These are phyloP conservation scores for Semaprochilodus insignis DNA, from an alignment of 2,797 vertebrate species.

Conservation along the genomic window DNA sequence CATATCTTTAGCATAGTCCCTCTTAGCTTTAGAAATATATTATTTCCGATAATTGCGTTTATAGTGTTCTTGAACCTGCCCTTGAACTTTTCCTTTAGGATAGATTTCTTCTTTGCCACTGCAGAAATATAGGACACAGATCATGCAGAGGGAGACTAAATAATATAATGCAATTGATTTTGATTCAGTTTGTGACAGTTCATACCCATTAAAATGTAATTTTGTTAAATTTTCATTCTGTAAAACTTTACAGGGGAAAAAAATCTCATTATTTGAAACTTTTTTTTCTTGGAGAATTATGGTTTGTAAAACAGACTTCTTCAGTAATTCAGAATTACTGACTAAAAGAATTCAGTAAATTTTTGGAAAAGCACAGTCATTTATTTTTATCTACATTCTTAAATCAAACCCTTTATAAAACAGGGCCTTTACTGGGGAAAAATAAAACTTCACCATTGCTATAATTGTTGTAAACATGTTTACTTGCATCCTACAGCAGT, in stretches of 20 bases:
- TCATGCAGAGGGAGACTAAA: not conserved
- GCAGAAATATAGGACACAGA: not conserved
- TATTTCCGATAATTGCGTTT: slow-evolving; percentile 12
- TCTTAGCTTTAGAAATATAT: slow-evolving; percentile 16
- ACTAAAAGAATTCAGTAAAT: too few species aligned
- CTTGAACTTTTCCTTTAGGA: not conserved
- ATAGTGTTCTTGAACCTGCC: not conserved
- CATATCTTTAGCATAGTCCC: slow-evolving; percentile 11
- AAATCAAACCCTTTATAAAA: too few species aligned
- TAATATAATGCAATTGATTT: not conserved
- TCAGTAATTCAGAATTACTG: not conserved
- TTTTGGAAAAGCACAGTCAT: too few species aligned
- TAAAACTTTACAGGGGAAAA: not conserved
- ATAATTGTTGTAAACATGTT: too few species aligned
- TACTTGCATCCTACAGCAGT: too few species aligned
- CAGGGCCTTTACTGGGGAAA: too few species aligned
- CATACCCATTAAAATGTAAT: not conserved
- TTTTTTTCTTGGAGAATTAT: not conserved
- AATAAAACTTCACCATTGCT: too few species aligned
- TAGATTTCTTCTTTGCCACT: not conserved
- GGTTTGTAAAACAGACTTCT: not conserved
- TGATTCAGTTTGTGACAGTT: not conserved
- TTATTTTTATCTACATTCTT: too few species aligned
- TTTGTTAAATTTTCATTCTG: not conserved
- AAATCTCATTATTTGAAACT: too few species aligned